Evolutionary conservation across 2,888 invertebrate species (phyloP).

Genomic region (Oligia strigilis): DNA sequence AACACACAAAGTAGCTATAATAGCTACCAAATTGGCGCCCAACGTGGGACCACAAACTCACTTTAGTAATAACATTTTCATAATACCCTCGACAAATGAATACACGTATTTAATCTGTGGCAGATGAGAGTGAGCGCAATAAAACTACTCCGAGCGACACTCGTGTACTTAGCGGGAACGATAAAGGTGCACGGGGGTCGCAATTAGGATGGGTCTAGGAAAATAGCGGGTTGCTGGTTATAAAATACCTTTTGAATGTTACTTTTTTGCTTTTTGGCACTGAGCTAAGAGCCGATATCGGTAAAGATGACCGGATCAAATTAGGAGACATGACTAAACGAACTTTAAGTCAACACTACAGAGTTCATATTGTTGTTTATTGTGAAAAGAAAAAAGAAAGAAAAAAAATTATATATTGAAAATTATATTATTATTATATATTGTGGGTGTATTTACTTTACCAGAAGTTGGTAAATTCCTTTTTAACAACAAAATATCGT

Average conservation of each 20-base stretch:
- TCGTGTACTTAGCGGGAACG: slow-evolving; percentile 57
- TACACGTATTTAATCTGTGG: slow-evolving; percentile 48
- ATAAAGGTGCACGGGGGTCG: slow-evolving; percentile 60
- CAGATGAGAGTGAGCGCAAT: slow-evolving; percentile 50
- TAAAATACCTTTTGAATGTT: background rate
- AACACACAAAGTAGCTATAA: no score
- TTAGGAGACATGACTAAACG: background rate
- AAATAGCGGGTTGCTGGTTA: slow-evolving; percentile 9
- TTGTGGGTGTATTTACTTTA: no score
- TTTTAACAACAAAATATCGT: no score
- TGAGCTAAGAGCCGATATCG: background rate
- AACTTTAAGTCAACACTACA: no score
- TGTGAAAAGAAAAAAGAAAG: no score
- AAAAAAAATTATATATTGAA: no score
- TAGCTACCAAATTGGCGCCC: slow-evolving; percentile 35
- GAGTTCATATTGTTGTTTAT: no score
- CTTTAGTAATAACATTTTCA: slow-evolving; percentile 12
- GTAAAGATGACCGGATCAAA: background rate
- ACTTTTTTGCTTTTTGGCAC: background rate
- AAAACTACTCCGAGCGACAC: slow-evolving; percentile 59
- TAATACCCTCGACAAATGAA: slow-evolving; percentile 33
- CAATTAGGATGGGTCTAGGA: slow-evolving; percentile 54
- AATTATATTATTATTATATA: no score
- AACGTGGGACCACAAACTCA: slow-evolving; percentile 29
- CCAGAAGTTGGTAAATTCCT: no score